Evolutionary conservation across 2,888 invertebrate genomes (phyloP), one percentile per base, ranked within the genome.

Genomic region (Papilio gigon): DNA sequence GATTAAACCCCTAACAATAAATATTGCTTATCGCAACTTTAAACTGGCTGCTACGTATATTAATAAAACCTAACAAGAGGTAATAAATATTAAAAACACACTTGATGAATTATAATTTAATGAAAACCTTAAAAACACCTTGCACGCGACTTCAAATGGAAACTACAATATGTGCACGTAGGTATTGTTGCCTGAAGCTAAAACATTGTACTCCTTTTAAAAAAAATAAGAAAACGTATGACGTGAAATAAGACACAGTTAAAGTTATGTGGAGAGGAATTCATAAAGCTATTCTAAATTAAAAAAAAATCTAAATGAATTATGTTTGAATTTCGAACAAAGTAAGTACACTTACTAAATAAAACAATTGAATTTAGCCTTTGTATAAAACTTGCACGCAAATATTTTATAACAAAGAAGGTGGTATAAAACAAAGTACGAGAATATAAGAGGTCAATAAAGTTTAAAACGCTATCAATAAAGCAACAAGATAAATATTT

Each of bases 21-120:
- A 66, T 66, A 66, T 66, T 60, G 37, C 60, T 66, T 66, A 66
- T 66, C 66, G 47, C 60, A 60, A 47, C 37, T 66, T 60, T 60
- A 59, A 65, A 65, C 58, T 56, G 27, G 22, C 27, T 42, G 42
- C 30, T 14, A 20, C 58, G 40, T 27, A 30, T 44, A 62, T 33
- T 17, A 37, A 64, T 37, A 40, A 65, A 42, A 42, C 42, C 27
- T 56, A 17, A 65, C 20, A 20, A 58, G 58, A 25, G 42, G 33
- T 20, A 27, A 56, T 42, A 42, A 58, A 58, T 27, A 40, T 27
- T 40, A 25, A 44, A 63, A 63, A 33, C 30, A 25, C 9, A 37
- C 25, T 60, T 60, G 14, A 60, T 60, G 25, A 60, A 60, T 60
- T 60, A 25, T 40, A 60, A 14, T 44, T 44, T 20, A 63, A 63